Base-by-base conservation (phyloP, 2,888 invertebrate genomes). In the Euphydryas editha region DNA sequence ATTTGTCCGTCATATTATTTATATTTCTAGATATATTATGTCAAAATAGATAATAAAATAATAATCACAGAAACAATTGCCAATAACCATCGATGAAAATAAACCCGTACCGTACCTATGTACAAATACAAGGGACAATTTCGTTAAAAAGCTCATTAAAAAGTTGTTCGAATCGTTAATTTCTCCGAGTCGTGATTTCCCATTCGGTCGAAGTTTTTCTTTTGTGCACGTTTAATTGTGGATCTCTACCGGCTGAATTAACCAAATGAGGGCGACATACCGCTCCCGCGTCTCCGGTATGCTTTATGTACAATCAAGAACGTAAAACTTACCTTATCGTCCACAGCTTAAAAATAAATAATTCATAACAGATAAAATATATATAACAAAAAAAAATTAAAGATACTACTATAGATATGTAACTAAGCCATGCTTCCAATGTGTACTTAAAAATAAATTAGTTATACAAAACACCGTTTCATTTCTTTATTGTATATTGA, bases 191-290 rank as follows among this genome's bases (percentile, higher is more conserved):
- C 90, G 90, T 90, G 91, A 88, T 86, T 85, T 79, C 84, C 85
- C 83, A 79, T 78, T 78, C 80, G 71, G 71, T 70, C 73, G 64
- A 76, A 87, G 80, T 85, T 81, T 76, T 88, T 81, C 86, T 87
- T 87, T 89, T 89, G 85, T 86, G 73, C 76, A 79, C 80, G 84
- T 86, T 88, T 91, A 90, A 91, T 90, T 91, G 90, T 83, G 85
- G 82, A 81, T 78, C 83, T 79, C 78, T 75, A 78, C 82, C 79
- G 79, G 77, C 81, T 78, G 89, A 86, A 90, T 91, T 89, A 90
- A 88, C 86, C 90, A 90, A 92, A 92, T 90, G 89, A 90, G 87
- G 83, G 79, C 83, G 81, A 81, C 82, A 82, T 76, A 69, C 69
- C 51, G 66, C 62, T 69, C 76, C 42, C 49, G 58, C 62, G 73